A percentile compares a stretch with the other conserved stretches of the same genome.
Conservation (phyloP, 2,888 invertebrate species). For the Scaptomyza tumidula region DNA sequence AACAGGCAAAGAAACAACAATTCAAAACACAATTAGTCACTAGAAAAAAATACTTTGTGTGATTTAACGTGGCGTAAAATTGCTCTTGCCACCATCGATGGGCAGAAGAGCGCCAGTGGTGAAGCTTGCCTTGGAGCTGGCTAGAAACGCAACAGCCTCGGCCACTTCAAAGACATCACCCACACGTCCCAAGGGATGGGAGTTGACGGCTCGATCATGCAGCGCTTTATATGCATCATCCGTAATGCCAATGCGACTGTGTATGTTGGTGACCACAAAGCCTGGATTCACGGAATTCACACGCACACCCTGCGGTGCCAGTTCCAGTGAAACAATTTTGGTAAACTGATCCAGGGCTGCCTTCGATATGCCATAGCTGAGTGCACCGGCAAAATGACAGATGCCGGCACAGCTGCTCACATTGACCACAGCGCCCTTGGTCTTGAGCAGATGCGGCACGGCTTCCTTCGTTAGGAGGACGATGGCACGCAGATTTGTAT, state of each 20-base stretch:
- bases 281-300: constrained; percentile 97
- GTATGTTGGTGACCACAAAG: constrained; percentile 93
- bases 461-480: constrained; percentile 92
- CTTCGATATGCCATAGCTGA: constrained; percentile 96
- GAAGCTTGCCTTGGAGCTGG: constrained; percentile 89
- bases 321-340: constrained; percentile 92
- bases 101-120: constrained; percentile 90
- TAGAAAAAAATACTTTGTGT: constrained; percentile 20
- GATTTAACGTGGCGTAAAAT: constrained; percentile 88
- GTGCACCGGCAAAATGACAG: constrained; percentile 93
- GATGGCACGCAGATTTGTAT: constrained; percentile 92
- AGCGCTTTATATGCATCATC: constrained; percentile 91
- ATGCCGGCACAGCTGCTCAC: constrained; percentile 96
- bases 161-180: constrained; percentile 94
- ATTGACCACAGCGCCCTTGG: constrained; percentile 94
- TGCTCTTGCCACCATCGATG: constrained; percentile 87
- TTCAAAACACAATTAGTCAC: not conserved
- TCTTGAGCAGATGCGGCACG: constrained; percentile 90
- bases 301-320: constrained; percentile 91
- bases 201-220: constrained; percentile 90
- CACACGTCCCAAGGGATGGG: constrained; percentile 94
- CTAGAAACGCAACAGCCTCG: constrained; percentile 93
- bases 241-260: constrained; percentile 89
- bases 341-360: constrained; percentile 97
- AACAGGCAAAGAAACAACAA: not conserved